Base-by-base conservation (phyloP, 92 coral and sea anemone species). In the Palythoa heliodiscus region DNA sequence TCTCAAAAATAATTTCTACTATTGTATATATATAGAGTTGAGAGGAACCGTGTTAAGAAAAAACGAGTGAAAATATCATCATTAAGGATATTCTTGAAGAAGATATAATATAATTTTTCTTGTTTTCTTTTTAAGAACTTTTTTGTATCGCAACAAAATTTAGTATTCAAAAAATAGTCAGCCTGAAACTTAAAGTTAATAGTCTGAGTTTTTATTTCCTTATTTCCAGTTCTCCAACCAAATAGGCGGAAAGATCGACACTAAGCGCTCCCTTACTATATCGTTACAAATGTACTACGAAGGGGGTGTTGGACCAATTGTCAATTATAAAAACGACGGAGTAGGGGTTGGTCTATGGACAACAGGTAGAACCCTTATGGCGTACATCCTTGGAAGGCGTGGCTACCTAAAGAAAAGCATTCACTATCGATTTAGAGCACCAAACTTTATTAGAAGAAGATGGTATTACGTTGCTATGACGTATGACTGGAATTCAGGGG, bases 401-500 rank as follows among this genome's bases (percentile, higher is more conserved):
- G 88, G 89, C 5, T 77, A 73, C 61, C 85, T 87, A 77, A 84
- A 84, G 67, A 89, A 90, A 24, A 86, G 91, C 48, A 37, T 92
- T 53, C 53, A 77, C 12, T 87, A 74, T 38, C 68, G 70, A 1
- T 47, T 81, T 11, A 55, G 76, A n/a, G 24, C 24, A 19, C 87
- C 89, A 4, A 67, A 80, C 84, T 50, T 47, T 16, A 66, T 80
- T 7, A 80, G 61, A 53, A 71, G 74, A 29, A 74, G 48, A 68
- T 94, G 98, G 98, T 75, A 92, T 70, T 94, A 82, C 61, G 86
- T 94, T 22, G 95, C 95, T 9, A 43, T 94, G 73, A 94, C 88
- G 38, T 94, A 94, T 75, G 92, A 94, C 76, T 77, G 91, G 69
- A 83, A 14, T 16, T 83, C 78, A n/a, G 91, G 98, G 7, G 25